These are phyloP conservation scores for Holocentrus rufus DNA, from an alignment of 2,797 vertebrate species.

Conservation along the genomic window DNA sequence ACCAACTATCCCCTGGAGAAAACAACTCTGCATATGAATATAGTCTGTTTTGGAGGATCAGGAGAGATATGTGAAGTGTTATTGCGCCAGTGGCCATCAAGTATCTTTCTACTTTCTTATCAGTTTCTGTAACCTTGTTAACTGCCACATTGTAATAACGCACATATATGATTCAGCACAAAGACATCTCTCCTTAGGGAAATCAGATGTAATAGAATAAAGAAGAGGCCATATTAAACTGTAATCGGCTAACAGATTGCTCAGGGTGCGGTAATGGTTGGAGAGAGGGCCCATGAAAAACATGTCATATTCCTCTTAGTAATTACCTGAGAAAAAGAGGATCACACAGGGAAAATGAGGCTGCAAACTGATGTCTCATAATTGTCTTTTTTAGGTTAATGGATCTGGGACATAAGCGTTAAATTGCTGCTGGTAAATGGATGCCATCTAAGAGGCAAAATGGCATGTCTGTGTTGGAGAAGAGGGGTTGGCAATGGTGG, in stretches of 20 bases:
- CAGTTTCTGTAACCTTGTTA: slow-evolving; percentile 33
- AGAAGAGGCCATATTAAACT: slow-evolving; percentile 33
- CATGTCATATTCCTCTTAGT: slow-evolving; percentile 32
- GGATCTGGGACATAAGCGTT: slow-evolving; percentile 42
- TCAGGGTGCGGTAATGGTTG: slow-evolving; percentile 11
- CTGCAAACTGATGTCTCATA: slow-evolving; percentile 50
- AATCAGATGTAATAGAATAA: slow-evolving; percentile 58
- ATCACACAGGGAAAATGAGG: slow-evolving; percentile 54
- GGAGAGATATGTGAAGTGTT: slow-evolving; percentile 41
- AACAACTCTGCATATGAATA: too few relatives aligned
- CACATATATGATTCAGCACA: slow-evolving; percentile 70
- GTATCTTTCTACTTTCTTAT: slow-evolving; percentile 35
- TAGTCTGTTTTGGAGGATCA: too few relatives aligned
- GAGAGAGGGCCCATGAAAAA: neutral
- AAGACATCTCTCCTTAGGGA: slow-evolving; percentile 59
- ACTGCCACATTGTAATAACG: slow-evolving; percentile 67
- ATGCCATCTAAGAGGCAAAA: slow-evolving; percentile 35
- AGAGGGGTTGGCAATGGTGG: slow-evolving; percentile 19
- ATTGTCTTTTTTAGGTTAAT: slow-evolving; percentile 66
- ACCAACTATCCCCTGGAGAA: too few relatives aligned
- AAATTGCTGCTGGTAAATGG: slow-evolving; percentile 40
- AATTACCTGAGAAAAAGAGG: slow-evolving; percentile 50
- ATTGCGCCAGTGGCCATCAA: slow-evolving; percentile 42
- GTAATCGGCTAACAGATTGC: slow-evolving; percentile 27
- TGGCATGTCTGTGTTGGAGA: slow-evolving; percentile 15